These are phyloP conservation scores for Catocala fraxini DNA, from an alignment of 2,888 invertebrate genomes.

Conservation along the genomic window DNA sequence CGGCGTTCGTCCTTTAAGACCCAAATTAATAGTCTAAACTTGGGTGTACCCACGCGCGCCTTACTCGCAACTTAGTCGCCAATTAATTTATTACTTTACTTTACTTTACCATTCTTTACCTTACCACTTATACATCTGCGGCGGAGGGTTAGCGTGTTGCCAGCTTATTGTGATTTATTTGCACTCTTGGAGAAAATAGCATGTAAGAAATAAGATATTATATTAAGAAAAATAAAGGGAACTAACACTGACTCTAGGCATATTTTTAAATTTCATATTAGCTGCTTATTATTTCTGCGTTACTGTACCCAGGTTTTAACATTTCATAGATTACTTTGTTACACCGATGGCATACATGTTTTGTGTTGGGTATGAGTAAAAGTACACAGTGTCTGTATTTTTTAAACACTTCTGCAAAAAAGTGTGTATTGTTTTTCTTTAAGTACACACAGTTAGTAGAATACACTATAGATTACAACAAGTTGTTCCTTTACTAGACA, in stretches of 20 bases:
- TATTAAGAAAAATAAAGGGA: neutral
- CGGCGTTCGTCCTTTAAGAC: constrained; percentile 73
- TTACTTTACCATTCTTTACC: constrained; percentile 83
- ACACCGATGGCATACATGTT: too few relatives aligned
- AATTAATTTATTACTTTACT: constrained; percentile 87
- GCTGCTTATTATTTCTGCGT: too few relatives aligned
- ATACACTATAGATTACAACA: neutral
- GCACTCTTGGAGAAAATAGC: constrained; percentile 43
- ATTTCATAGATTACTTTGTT: too few relatives aligned
- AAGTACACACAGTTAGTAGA: too few relatives aligned
- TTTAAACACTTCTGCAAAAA: too few relatives aligned
- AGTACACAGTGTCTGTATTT: too few relatives aligned
- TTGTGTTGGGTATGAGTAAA: too few relatives aligned
- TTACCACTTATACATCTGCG: constrained; percentile 75
- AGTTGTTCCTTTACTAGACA: constrained; percentile 19
- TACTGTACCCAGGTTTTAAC: too few relatives aligned
- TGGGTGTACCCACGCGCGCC: constrained; percentile 73
- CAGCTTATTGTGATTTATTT: constrained; percentile 55
- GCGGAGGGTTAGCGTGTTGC: constrained; percentile 61
- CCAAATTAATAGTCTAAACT: constrained; percentile 86
- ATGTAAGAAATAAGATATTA: constrained; percentile 11
- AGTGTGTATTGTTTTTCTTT: too few relatives aligned
- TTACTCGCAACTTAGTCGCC: constrained; percentile 79
- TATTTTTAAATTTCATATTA: too few relatives aligned
- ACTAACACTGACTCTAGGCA: neutral